Base-by-base conservation (phyloP, 1,140 invertebrate species). In the Ips typographus region DNA sequence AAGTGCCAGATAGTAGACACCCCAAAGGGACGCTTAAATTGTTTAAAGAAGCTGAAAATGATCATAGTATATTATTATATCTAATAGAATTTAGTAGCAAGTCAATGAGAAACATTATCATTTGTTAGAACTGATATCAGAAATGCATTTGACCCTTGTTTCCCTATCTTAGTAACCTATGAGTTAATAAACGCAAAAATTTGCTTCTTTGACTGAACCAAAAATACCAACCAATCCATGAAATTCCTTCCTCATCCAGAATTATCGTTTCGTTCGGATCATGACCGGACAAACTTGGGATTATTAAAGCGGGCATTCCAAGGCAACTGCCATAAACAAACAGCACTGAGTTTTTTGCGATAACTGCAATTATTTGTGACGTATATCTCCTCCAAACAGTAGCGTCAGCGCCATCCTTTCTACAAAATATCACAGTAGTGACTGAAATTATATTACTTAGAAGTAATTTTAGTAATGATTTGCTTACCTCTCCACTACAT, bases 11-110 rank as follows among this genome's bases (percentile, higher is more conserved):
- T 6, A 88, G 78, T 3, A 91, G 79, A 71, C 90, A 91, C 1
- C 91, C 91, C 7, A 93, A 55, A 0, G 91, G 90, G 49, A 92
- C 90, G 55, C 89, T 85, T 65, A 92, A 90, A 60, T 91, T 78
- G 77, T 91, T 91, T 43, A 93, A 86, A 40, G 90, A 91, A 80
- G 90, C 90, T 92, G 22, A 75, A 51, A 72, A 71, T 22, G 22
- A 22, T 22, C 22, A 22, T 22, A 22, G 22, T 22, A 0, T 22
- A 22, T 22, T 22, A 22, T 22, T 22, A 22, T 22, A 22, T 22
- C 22, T 22, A 22, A 22, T 22, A 22, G 22, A 22, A 22, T 22
- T 22, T 22, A 22, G 22, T 22, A 22, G 22, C 22, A 22, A 22
- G 22, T 22, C 22, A 22, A 22, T 22, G 22, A 22, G 22, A 22